Evolutionary conservation across 1,140 invertebrate species (phyloP), one percentile per base, ranked within the genome.

Genomic region (Neuroterus valhalla): DNA sequence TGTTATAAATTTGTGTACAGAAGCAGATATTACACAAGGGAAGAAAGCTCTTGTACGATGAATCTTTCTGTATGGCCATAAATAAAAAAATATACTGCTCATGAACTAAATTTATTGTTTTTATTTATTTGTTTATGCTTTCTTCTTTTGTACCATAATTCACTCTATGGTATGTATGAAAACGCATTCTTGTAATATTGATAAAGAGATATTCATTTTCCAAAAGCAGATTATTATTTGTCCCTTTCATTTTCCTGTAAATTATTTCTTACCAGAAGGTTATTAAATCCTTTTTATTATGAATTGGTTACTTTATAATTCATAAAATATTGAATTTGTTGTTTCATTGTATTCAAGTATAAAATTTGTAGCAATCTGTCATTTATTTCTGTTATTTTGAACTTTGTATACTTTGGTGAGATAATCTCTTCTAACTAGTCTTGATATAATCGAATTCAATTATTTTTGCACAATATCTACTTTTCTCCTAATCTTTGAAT

Each of bases 211-310:
- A 62, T 62, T 38, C 55, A 55, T 55, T 55, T 55, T 55, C 19
- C 21, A 62, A 62, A 62, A 62, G 55, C 26, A 62, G 23, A 62
- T 62, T 62, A 62, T 62, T 62, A 62, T 62, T 62, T 62, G 26
- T 62, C 55, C 55, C 55, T 62, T 62, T 62, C 55, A 62, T 62
- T 62, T 62, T 62, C 55, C 55, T 62, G n/a, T 62, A 31, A 62
- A 62, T 31, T 15, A 55, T 26, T 15, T 62, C 52, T 62, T 31
- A 23, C 23, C 14, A 62, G 31, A 62, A 62, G 8, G n/a, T 12
- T 15, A 31, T 31, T 5, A 2, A 31, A 6, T 62, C 17, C 4
- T 48, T 48, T 6, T 48, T 48, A 15, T 19, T 55, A 11, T 8
- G 26, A 55, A 23, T 15, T 21, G 12, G 46, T 17, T 3, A 23